Conservation (phyloP, 2,888 invertebrate species). For the Chydorus sphaericus region DNA sequence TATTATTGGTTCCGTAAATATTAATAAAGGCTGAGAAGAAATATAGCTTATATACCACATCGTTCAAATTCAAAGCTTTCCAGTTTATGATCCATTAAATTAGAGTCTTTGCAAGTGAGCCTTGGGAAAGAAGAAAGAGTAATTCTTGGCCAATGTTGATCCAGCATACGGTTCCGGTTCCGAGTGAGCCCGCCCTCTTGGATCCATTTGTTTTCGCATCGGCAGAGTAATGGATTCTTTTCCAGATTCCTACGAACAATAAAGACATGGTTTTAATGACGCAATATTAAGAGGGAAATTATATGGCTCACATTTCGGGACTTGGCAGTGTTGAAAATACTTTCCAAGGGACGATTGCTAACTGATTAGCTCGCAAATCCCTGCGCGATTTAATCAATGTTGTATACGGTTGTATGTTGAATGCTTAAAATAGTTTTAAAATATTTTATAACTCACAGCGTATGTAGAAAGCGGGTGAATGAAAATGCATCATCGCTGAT, state of each 20-base stretch:
- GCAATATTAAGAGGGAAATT: too few species aligned
- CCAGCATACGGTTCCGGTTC: not conserved
- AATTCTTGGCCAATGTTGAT: not conserved
- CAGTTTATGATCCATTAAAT: not conserved
- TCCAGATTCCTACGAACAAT: not conserved
- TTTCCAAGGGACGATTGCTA: not conserved
- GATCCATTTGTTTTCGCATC: not conserved
- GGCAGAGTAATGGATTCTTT: not conserved
- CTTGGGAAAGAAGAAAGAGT: not conserved
- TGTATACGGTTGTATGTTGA: not conserved
- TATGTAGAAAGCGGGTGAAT: not conserved
- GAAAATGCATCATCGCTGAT: not conserved
- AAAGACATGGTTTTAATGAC: not conserved
- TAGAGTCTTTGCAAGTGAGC: not conserved
- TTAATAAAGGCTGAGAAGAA: not conserved
- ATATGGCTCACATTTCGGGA: not conserved
- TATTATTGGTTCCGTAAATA: too few species aligned
- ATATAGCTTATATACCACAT: not conserved
- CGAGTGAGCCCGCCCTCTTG: too few species aligned
- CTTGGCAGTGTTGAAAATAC: not conserved
- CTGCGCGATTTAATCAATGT: not conserved
- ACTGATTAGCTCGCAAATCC: not conserved
- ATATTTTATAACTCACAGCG: not conserved
- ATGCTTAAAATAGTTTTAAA: not conserved
- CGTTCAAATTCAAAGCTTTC: not conserved